These are phyloP conservation scores for Scaptomyza flava DNA, from an alignment of 2,888 invertebrate genomes.

Conservation along the genomic window DNA sequence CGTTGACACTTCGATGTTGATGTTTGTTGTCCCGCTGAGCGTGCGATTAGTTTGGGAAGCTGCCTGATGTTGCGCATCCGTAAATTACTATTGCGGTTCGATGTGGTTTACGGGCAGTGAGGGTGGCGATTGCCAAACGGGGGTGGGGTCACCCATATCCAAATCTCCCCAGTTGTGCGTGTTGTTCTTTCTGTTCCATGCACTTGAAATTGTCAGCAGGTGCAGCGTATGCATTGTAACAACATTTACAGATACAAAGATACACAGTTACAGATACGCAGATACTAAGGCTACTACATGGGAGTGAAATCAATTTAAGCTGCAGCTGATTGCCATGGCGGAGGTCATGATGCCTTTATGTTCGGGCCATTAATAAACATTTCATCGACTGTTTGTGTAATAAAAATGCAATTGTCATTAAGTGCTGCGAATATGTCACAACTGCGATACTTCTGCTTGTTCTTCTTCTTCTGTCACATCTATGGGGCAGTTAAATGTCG, in stretches of 20 bases:
- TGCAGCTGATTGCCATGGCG: slow-evolving; percentile 41
- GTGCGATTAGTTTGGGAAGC: slow-evolving; percentile 75
- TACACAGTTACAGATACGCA: slow-evolving; percentile 31
- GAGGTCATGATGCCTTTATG: slow-evolving; percentile 66
- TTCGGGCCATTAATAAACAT: slow-evolving; percentile 77
- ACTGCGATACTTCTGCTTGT: slow-evolving; percentile 41
- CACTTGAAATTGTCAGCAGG: slow-evolving; percentile 85
- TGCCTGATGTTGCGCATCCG: slow-evolving; percentile 77
- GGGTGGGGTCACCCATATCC: background rate
- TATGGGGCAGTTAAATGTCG: slow-evolving; percentile 2
- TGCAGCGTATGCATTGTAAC: slow-evolving; percentile 78
- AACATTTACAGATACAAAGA: slow-evolving; percentile 56
- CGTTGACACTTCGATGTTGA: slow-evolving; percentile 46
- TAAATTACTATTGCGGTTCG: slow-evolving; percentile 82
- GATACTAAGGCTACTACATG: slow-evolving; percentile 45
- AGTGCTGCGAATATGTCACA: slow-evolving; percentile 65
- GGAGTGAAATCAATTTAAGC: slow-evolving; percentile 65
- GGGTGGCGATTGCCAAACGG: slow-evolving; percentile 8
- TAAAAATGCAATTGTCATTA: slow-evolving; percentile 82
- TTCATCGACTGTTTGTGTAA: slow-evolving; percentile 76
- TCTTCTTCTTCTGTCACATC: slow-evolving; percentile 7
- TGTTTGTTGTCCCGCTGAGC: slow-evolving; percentile 57
- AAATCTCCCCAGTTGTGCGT: slow-evolving; percentile 72
- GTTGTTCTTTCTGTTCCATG: slow-evolving; percentile 66
- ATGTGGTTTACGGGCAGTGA: slow-evolving; percentile 43